Conservation (phyloP, 2,113 vertebrate genomes). For the Amia ocellicauda region DNA sequence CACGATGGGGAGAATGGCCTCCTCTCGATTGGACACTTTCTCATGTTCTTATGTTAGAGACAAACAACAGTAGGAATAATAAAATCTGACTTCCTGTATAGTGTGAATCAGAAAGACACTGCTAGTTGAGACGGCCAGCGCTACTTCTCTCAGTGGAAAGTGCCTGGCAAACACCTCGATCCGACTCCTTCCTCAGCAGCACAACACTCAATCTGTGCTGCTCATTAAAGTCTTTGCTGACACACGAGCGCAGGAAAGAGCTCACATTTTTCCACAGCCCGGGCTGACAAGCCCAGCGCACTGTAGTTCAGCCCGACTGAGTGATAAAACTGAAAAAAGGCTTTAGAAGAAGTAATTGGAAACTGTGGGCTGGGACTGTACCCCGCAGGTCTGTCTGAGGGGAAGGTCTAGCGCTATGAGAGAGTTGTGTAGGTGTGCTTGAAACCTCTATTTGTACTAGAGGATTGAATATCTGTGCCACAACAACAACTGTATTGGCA, state of each 20-base stretch:
- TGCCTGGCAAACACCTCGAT: constrained; percentile 20
- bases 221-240: constrained; percentile 62
- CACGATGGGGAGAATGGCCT: too few relatives aligned
- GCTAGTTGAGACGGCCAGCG: not conserved
- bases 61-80: too few relatives aligned
- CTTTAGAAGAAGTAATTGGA: constrained; percentile 44
- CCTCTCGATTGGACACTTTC: too few relatives aligned
- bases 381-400: constrained; percentile 4
- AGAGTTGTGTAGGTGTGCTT: too few relatives aligned
- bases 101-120: not conserved
- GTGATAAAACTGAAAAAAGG: constrained; percentile 45
- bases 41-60: too few relatives aligned
- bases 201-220: constrained; percentile 46
- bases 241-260: constrained; percentile 33
- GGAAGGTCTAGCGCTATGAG: not conserved
- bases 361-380: constrained; percentile 39
- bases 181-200: constrained; percentile 52
- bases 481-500: not conserved
- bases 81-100: too few relatives aligned
- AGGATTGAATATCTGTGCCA: not conserved
- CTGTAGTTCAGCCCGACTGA: constrained; percentile 36
- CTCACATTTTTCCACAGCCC: constrained; percentile 28
- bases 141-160: not conserved
- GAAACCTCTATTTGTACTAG: not conserved
- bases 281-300: constrained; percentile 42